Base-by-base conservation (phyloP, 2,113 vertebrate genomes). In the Ceyx cyanopectus region DNA sequence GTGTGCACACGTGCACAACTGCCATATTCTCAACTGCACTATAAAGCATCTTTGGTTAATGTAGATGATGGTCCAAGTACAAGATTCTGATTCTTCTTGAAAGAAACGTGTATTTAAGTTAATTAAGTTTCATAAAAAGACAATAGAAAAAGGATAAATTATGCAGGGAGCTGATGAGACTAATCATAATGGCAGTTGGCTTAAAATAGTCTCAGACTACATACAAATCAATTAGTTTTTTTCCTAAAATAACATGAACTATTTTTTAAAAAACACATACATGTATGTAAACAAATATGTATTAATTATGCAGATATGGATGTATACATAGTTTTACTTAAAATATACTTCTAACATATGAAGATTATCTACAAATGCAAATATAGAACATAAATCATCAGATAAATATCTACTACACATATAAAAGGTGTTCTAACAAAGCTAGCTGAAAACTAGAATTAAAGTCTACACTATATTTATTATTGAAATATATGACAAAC, bases 1-100 rank as follows among this genome's bases (percentile, higher is more conserved):
- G 37, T 53, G 26, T 24, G n/a, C 2, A 1, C 2, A 1, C 2
- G 1, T 1, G 1, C 48, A 16, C 0, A 0, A 17, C 32, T 80
- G 7, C 11, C 50, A 30, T 26, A 14, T 24, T 43, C 67, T 68
- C 72, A 72, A 15, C 21, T 53, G 21, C 14, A 4, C 21, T 32
- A 8, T 29, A 85, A 80, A 88, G 3, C 30, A 54, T n/a, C 46
- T 73, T 48, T 41, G 3, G 12, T 53, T 89, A 12, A 16, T 72
- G 5, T 7, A 58, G n/a, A 58, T 45, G 63, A 58, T 37, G 12
- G 9, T 21, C 5, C 26, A 62, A 8, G 14, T 32, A 37, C n/a
- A 54, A 30, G 53, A 68, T 74, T 58, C 29, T 78, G 51, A 65
- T 50, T 69, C 48, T 50, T 46, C 40, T 58, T 79, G 22, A 81